Base-by-base conservation (phyloP, 2,113 vertebrate species). In the Chloebia gouldiae region DNA sequence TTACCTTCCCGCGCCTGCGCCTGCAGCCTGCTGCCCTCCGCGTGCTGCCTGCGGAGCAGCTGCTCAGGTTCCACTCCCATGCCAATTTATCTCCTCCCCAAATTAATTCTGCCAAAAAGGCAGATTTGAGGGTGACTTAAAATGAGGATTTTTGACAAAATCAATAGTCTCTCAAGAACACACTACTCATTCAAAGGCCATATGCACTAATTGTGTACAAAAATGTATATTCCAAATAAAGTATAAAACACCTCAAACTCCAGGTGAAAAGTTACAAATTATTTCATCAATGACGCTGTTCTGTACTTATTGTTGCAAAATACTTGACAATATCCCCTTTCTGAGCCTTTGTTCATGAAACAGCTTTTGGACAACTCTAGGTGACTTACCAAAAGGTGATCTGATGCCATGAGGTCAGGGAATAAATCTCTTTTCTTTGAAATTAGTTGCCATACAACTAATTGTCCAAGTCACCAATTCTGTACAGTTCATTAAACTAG, bases 21-120 rank as follows among this genome's bases (percentile, higher is more conserved):
- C 8, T 3, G 18, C n/a, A 47, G 64, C 60, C 66, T 7, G 22
- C 70, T 75, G 69, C 18, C n/a, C 64, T 42, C 66, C 20, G 9
- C 2, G 0, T 0, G 4, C 44, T 68, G 50, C 63, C 61, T 1
- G 4, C 2, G 1, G 81, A 37, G 4, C 76, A 33, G 65, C 33
- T 57, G 18, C 70, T n/a, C 40, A 3, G 37, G 9, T 22, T n/a
- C n/a, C 27, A 20, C 16, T 50, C 37, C 35, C 75, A 37, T 0
- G 0, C 24, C n/a, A 4, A 12, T 4, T 30, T 37, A 20, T 12
- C 76, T 77, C 50, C 54, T 30, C n/a, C 23, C 50, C 17, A 45
- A 17, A 69, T 6, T 7, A 61, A 18, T 90, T 82, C 64, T 39
- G 19, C 17, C 60, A 45, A 37, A 72, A 88, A 54, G 28, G 5